Evolutionary conservation across 2,113 vertebrate genomes (phyloP), one percentile per base, ranked within the genome.

Genomic region (Melanotaenia duboulayi): DNA sequence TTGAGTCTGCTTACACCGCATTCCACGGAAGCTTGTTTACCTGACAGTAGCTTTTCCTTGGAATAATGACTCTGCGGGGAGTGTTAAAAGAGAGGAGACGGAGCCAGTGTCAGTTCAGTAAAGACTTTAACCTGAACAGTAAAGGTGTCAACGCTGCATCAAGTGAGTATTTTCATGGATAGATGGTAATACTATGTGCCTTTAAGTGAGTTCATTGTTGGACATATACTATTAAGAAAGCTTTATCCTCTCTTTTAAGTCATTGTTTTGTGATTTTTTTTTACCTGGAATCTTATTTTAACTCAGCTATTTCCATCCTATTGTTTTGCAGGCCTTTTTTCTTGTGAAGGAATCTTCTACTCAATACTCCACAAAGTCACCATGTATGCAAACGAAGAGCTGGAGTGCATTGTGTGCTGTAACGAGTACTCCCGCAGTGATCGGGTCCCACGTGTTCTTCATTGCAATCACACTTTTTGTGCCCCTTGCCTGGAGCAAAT

Each of bases 391-490:
- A 9, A 7, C 0, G 77, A 77, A 1, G 81, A 86, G 1, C 62
- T 68, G 0, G 76, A 89, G 67, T 92, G 90, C 1, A 11, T 80
- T 1, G 51, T 92, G 9, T 92, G 89, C 75, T 89, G 7, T 54
- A 1, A 49, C 6, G 6, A 61, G 23, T 92, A 73, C 76, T 79
- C 81, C 0, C 78, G 68, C 71, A 62, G 20, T 0, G 0, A 35
- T 5, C 56, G 83, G 16, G 10, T 87, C 60, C 90, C 90, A 0
- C 75, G 89, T 9, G 1, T 87, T 2, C 89, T 92, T 0, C 86
- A 92, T 80, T 90, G 89, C 78, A 10, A 16, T 0, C 90, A 90
- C 73, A 90, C 89, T 0, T 90, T 92, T 68, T 92, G 90, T 11
- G n/a, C 59, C 0, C n/a, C n/a, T 1, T 92, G 90, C 24, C 60